phyloP scores from a whole-genome alignment of 2,888 invertebrate genomes.

The Eristalis arbustorum region DNA sequence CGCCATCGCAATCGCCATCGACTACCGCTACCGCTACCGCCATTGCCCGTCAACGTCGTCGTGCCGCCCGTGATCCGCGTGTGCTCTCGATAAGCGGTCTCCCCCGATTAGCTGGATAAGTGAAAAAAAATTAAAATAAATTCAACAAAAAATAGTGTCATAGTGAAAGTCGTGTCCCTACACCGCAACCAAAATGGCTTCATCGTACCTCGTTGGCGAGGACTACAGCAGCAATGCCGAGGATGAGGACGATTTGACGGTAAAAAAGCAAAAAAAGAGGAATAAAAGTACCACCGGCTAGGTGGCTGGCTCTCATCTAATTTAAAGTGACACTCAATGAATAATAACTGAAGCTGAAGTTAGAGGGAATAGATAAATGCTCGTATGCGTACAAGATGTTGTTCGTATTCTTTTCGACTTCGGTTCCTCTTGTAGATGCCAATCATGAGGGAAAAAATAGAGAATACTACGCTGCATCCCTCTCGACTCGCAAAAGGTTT shows the following conservation, averaged over 20 bases:
- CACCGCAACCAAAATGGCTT: slow-evolving; percentile 49
- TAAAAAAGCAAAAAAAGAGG: slow-evolving; percentile 15
- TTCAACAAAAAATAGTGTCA: slow-evolving; percentile 36
- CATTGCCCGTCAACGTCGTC: not conserved
- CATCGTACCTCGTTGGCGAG: slow-evolving; percentile 61
- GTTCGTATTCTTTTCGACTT: not conserved
- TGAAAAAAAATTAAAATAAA: slow-evolving; percentile 5
- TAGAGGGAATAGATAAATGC: not conserved
- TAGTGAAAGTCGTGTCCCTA: slow-evolving; percentile 35
- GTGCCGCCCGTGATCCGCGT: not conserved
- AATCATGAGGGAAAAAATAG: slow-evolving; percentile 14
- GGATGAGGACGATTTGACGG: slow-evolving; percentile 68
- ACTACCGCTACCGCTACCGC: not conserved
- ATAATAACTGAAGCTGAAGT: slow-evolving; percentile 29
- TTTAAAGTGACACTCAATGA: slow-evolving; percentile 44
- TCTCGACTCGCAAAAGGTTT: not conserved
- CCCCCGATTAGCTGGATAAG: not conserved
- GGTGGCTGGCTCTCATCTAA: not conserved
- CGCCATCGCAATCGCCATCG: not conserved
- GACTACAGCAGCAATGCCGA: slow-evolving; percentile 65
- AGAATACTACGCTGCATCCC: not conserved
- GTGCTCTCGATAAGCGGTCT: not conserved
- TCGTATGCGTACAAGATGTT: not conserved
- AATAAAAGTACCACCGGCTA: not conserved
- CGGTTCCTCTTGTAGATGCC: slow-evolving; percentile 24